Base-by-base conservation (phyloP, 2,888 invertebrate species). In the Marasmarcha lunaedactyla region DNA sequence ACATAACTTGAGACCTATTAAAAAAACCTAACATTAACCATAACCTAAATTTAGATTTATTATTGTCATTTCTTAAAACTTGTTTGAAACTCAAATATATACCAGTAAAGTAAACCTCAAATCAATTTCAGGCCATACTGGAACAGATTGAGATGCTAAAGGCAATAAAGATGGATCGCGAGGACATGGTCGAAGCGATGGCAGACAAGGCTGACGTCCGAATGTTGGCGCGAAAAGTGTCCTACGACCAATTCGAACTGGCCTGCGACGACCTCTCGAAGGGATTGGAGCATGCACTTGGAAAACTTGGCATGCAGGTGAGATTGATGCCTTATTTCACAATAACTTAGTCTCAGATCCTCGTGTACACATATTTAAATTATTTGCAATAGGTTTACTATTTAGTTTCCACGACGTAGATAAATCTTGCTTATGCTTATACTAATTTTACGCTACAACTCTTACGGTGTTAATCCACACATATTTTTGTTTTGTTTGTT, bases 181-280 rank as follows among this genome's bases (percentile, higher is more conserved):
- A 88, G 49, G 90, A 90, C 49, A 81, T 92, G 50, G 87, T 88
- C 42, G 89, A 90, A 44, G 87, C 90, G 1, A 73, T 92, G 50
- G 90, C 91, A 0, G 89, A 90, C 41, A 92, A 92, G 64, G 92
- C 91, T 0, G 91, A 92, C 57, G 77, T 88, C 37, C 85, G 86
- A 1, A 79, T 86, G 57, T 70, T 92, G 42, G 88, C 90, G 40
- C 83, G 88, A 33, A 92, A 92, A 57, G 91, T 92, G 5, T 91
- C 91, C 0, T 85, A 88, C 44, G 90, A 90, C 44, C 88, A 89
- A 55, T 89, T 92, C 59, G 89, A 90, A 50, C 83, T 87, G 38
- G 88, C 88, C 7, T 89, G 88, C 46, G 88, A 89, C 40, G 90
- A 90, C 46, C 73, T 91, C 0, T 84, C 89, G 0, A 85, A 79